These are phyloP conservation scores for Epinephelus lanceolatus DNA, from an alignment of 2,113 vertebrate genomes.

Conservation along the genomic window DNA sequence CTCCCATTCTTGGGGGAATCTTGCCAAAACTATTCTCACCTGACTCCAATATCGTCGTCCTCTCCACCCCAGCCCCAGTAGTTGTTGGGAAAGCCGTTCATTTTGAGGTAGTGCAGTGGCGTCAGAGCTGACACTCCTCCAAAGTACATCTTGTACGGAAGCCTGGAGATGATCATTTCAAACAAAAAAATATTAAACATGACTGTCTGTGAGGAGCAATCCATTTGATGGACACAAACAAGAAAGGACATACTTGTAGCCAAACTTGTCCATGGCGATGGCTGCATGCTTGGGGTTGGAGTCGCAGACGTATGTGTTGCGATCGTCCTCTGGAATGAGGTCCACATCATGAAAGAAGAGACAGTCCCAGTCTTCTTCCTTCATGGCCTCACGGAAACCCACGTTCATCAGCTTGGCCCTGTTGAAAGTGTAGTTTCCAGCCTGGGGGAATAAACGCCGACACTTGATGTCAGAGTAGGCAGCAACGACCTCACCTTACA, in stretches of 20 bases:
- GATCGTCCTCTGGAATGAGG: slow-evolving; percentile 88
- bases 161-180: slow-evolving; percentile 67
- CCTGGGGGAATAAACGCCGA: slow-evolving; percentile 66
- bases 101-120: slow-evolving; percentile 87
- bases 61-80: slow-evolving; percentile 89
- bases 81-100: slow-evolving; percentile 88
- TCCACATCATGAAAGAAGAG: slow-evolving; percentile 90
- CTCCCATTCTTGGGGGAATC: not conserved
- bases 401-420: slow-evolving; percentile 87
- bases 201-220: not conserved
- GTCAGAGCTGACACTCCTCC: slow-evolving; percentile 87
- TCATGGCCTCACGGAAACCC: slow-evolving; percentile 90
- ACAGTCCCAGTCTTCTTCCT: slow-evolving; percentile 89
- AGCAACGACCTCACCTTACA: not conserved
- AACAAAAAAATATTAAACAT: not conserved
- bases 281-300: slow-evolving; percentile 86
- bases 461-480: not conserved
- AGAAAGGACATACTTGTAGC: slow-evolving; percentile 85
- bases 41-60: slow-evolving; percentile 87
- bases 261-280: slow-evolving; percentile 90
- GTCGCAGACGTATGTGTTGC: slow-evolving; percentile 86
- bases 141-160: slow-evolving; percentile 87
- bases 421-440: slow-evolving; percentile 86
- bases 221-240: not conserved
- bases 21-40: slow-evolving; percentile 70